Base-by-base conservation (phyloP, 2,888 invertebrate genomes). In the Dolomedes plantarius region DNA sequence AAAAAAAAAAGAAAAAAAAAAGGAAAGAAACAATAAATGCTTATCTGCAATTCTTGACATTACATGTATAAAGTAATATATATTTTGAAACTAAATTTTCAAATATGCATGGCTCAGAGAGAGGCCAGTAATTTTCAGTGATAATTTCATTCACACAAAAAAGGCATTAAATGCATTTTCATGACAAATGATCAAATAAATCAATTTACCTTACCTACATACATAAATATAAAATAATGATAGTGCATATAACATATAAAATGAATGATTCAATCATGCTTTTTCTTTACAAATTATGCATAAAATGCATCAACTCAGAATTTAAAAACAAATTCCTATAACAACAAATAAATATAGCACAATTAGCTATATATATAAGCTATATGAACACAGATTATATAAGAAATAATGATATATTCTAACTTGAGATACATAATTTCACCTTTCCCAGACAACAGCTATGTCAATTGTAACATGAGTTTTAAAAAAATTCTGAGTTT, bases 241-340 rank as follows among this genome's bases (percentile, higher is more conserved):
- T 23, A 56, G 56, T 56, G 56, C 56, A 56, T 23, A 56, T 16
- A 56, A 56, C 56, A 56, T 56, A 56, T 56, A 56, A 56, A 56
- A 56, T 56, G 56, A 56, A 56, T 56, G 56, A 56, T 6, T 56
- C 23, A 23, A 56, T 23, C 56, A 56, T 11, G 11, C 23, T 2
- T 23, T 56, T 19, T 19, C 23, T 56, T 56, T 56, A 56, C 56
- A 56, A 56, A 56, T 56, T 23, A 56, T 5, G 36, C 36, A 36
- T n/a, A 36, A 9, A 9, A 36, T 56, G 19, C 11, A 5, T 5
- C 11, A 56, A 56, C 56, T 56, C 16, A 56, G 6, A 23, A 23
- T 23, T 16, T 23, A 56, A 56, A 56, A 7, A 9, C 9, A 46
- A 46, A 46, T 7, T 23, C 56, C 56, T 23, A 56, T 11, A 56